A percentile compares a stretch with the other conserved stretches of the same genome.
Evolutionary conservation across 2,113 vertebrate species (phyloP).

Genomic region (Hippopotamus amphibius): DNA sequence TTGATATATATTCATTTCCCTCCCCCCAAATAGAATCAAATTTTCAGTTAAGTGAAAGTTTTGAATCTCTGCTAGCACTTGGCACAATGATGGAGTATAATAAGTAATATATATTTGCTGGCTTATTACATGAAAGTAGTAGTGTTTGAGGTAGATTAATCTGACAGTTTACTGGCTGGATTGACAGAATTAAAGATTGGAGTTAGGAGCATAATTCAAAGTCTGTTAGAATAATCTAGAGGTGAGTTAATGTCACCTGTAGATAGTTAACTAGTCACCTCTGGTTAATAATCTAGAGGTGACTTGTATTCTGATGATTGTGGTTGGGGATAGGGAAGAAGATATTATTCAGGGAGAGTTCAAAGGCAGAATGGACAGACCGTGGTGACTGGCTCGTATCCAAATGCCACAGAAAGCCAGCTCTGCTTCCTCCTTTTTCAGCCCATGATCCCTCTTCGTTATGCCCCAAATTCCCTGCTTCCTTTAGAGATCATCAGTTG

Average conservation of each 20-base stretch:
- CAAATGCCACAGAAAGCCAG: not conserved
- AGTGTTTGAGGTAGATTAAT: conserved; percentile 12
- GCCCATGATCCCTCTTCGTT: not conserved
- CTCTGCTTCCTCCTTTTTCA: not conserved
- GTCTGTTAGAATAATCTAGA: not conserved
- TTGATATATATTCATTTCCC: not conserved
- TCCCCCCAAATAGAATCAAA: not conserved
- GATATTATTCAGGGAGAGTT: not conserved
- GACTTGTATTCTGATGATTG: not conserved
- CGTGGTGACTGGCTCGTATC: not conserved
- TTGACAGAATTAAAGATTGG: not conserved
- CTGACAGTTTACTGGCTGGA: not conserved
- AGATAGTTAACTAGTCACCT: no score
- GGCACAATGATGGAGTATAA: not conserved
- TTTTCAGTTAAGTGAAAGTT: not conserved
- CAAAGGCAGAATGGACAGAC: not conserved
- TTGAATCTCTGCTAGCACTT: conserved; percentile 14
- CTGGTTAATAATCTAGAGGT: not conserved
- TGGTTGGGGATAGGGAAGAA: not conserved
- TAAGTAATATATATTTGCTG: not conserved
- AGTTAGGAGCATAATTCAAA: not conserved
- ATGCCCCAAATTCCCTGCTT: not conserved
- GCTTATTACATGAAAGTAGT: conserved; percentile 29
- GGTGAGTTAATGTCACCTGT: not conserved
- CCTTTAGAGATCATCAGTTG: not conserved